Base-by-base conservation (phyloP, 2,888 invertebrate species). In the Pterostichus niger region DNA sequence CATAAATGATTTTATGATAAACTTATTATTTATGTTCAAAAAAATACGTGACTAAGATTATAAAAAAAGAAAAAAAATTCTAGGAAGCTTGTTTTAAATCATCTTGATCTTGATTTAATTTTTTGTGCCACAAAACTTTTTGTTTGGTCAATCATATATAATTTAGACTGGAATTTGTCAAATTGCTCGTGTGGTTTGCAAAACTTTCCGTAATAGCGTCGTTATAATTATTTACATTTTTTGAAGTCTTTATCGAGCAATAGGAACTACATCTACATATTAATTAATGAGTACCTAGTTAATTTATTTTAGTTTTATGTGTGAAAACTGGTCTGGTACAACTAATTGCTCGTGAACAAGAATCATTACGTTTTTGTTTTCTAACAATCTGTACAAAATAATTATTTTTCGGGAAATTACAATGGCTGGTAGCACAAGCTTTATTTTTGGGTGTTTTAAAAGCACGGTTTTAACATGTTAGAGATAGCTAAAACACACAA, bases 41-140 rank as follows among this genome's bases (percentile, higher is more conserved):
- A 9, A 40, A 40, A 40, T 40, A 5, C 40, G 40, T 40, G 40
- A 40, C 40, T 40, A 40, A 40, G 64, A 35, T 35, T 11, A n/a
- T n/a, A 64, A 35, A 64, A 35, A 64, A 64, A 11, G 9, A 59
- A 59, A 31, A 59, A 59, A 3, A 0, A 59, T 11, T 31, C 64
- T n/a, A 64, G 64, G 64, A 35, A 64, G 64, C 33, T 24, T 40
- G 59, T 17, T 59, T 59, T 59, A 11, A 59, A 24, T 59, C 59
- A 31, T 64, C 35, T 13, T 13, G 31, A 31, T 64, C 35, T 13
- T 13, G 33, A 33, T 33, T 35, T 33, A n/a, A 64, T 11, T 64
- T 64, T 64, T 64, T 64, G 64, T 35, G 40, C 3, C 40, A 1
- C 40, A n/a, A 13, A 3, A 35, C 13, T 35, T 64, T 64, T 64